A percentile compares a stretch with the other conserved stretches of the same genome.
phyloP scores from a whole-genome alignment of 2,113 vertebrate species.

The Triplophysa siluroides region DNA sequence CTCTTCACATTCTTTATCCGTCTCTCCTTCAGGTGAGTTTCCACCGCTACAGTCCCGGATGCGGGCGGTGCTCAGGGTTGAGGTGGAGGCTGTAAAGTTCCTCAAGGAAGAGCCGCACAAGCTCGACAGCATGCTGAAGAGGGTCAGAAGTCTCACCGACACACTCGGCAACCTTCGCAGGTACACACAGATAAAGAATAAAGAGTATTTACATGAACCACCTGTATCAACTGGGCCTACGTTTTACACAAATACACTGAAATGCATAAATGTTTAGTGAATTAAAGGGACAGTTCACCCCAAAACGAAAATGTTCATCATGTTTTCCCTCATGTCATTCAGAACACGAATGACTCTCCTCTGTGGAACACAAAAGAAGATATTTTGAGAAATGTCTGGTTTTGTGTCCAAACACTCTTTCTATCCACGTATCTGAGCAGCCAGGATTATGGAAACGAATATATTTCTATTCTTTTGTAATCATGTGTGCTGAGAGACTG shows the following conservation, averaged over 20 bases:
- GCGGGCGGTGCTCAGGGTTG: conserved; percentile 88
- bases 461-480: conserved; percentile 8
- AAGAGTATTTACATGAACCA: background rate
- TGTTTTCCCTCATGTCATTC: too few species aligned
- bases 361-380: too few species aligned
- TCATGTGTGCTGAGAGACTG: background rate
- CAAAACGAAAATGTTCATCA: too few species aligned
- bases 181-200: conserved; percentile 64
- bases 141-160: conserved; percentile 89
- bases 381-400: too few species aligned
- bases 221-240: background rate
- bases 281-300: too few species aligned
- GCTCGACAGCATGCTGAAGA: conserved; percentile 91
- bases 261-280: background rate
- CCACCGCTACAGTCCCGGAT: conserved; percentile 88
- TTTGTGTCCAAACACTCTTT: background rate
- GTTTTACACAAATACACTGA: too few species aligned
- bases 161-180: conserved; percentile 84
- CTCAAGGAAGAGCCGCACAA: conserved; percentile 96
- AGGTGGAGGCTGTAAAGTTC: conserved; percentile 94
- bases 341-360: too few species aligned
- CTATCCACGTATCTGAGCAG: background rate
- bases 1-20: background rate
- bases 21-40: conserved; percentile 82
- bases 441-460: background rate